Base-by-base conservation (phyloP, 1,140 invertebrate species). In the Pentalonia nigronervosa region DNA sequence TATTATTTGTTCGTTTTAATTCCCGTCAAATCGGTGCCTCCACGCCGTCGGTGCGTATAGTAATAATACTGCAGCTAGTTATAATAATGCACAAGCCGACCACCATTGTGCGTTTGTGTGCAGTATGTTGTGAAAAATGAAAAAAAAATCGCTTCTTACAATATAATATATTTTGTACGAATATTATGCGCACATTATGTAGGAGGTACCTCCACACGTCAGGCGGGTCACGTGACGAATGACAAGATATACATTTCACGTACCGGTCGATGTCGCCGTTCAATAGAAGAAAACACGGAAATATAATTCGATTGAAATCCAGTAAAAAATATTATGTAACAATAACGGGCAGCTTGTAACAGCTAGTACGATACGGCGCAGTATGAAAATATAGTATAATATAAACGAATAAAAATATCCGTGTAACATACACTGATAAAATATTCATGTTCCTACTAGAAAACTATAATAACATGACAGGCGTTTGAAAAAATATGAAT, bases 1-100 rank as follows among this genome's bases (percentile, higher is more conserved):
- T 76, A 76, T 76, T 76, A n/a, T 30, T 76, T 76, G 60, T 76
- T 76, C 60, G 60, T 76, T 76, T 76, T 76, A 76, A 76, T 76
- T 76, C 60, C 60, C 60, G n/a, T 76, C 60, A n/a, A 76, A 76
- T 76, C 60, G n/a, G n/a, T n/a, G n/a, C 60, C 14, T 76, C 17
- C n/a, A 7, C 60, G 6, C 14, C 30, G 60, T 4, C 41, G 41
- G 60, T 11, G 60, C 7, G 30, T 67, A 48, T 53, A 53, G 0
- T 53, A 23, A 21, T 53, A 53, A n/a, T 67, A 67, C n/a, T 76
- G 30, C n/a, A 76, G 14, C n/a, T 4, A 41, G 41, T 4, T 76
- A n/a, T 76, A n/a, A 76, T n/a, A 14, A 48, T 14, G 17, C 30
- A 76, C 30, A 1, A 30, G 4, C 60, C 14, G 60, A n/a, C 60